Conservation (phyloP, 1,140 invertebrate species). For the Zaprionus taronus region DNA sequence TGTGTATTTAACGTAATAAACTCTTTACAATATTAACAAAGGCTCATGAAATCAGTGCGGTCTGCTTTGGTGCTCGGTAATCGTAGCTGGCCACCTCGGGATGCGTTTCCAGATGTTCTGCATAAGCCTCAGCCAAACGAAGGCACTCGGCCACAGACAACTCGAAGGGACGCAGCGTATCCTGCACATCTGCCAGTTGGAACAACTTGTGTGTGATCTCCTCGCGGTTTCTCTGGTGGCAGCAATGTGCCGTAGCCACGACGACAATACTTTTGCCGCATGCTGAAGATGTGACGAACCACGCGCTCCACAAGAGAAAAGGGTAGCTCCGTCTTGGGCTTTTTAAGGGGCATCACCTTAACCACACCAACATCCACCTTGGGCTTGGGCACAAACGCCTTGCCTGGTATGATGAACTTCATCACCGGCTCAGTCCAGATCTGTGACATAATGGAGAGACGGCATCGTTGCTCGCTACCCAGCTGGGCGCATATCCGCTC, state of each 20-base stretch:
- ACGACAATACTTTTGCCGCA: conserved; percentile 93
- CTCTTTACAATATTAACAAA: conserved; percentile 66
- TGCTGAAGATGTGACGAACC: conserved; percentile 92
- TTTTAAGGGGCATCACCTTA: conserved; percentile 91
- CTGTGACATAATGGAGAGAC: conserved; percentile 97
- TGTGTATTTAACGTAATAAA: conserved; percentile 68
- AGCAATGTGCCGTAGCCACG: conserved; percentile 91
- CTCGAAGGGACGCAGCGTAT: conserved; percentile 88
- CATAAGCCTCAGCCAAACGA: conserved; percentile 91
- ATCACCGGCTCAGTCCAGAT: conserved; percentile 93
- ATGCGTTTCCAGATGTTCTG: conserved; percentile 88
- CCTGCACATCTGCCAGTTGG: conserved; percentile 90
- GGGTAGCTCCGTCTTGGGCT: conserved; percentile 91
- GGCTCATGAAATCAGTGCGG: conserved; percentile 41
- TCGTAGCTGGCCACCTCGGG: conserved; percentile 90
- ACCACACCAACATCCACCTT: conserved; percentile 98
- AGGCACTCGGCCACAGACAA: conserved; percentile 92
- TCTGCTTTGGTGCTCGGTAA: conserved; percentile 86
- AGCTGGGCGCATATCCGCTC: conserved; percentile 93
- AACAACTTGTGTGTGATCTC: conserved; percentile 90
- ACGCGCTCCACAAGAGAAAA: conserved; percentile 97
- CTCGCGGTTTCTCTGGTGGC: conserved; percentile 88
- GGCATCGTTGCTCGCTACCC: conserved; percentile 89
- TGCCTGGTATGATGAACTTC: conserved; percentile 95
- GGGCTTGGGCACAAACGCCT: conserved; percentile 96